Base-by-base conservation (phyloP, 2,797 vertebrate genomes). In the Tenualosa thibaudeaui region DNA sequence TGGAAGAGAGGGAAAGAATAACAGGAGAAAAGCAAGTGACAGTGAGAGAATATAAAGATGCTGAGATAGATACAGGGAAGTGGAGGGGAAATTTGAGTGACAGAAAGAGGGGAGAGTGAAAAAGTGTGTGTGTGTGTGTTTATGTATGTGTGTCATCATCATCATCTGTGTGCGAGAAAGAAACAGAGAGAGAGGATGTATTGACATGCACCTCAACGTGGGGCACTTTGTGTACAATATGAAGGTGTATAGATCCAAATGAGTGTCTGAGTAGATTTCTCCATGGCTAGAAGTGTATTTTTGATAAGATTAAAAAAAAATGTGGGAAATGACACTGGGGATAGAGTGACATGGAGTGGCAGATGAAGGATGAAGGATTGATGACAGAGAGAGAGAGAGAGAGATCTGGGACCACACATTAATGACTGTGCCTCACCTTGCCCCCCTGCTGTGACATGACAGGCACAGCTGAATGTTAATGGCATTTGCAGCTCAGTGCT, bases 301-400 rank as follows among this genome's bases (percentile, higher is more conserved):
- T 22, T 22, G 56, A 22, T 58, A 19, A 58, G 22, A 58, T n/a
- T 7, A 56, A 58, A 22, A 4, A 22, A n/a, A 19, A 58, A 58
- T 58, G 22, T 58, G 56, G 19, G 6, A 19, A 58, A 58, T 19
- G 56, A 58, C 56, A 22, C 17, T 58, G 56, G 19, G 56, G 56
- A 22, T 22, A 58, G 56, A n/a, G 56, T 22, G 56, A 58, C 56
- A 58, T 58, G 22, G 56, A 58, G 56, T 22, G 22, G 0, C 31
- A 31, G 31, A 31, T 31, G 31, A 5, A 58, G 17, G 56, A 4
- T 19, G 56, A n/a, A 58, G 19, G 19, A 22, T 58, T 58, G 19
- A 58, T 58, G 56, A 0, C 46, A 87, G 84, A n/a, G 54, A 87
- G 84, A n/a, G 68, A 68, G 22, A 22, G 17, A 75, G 62, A 81